Evolutionary conservation across 1,140 invertebrate genomes (phyloP), one percentile per base, ranked within the genome.

Genomic region (Lasioglossum baleicum): DNA sequence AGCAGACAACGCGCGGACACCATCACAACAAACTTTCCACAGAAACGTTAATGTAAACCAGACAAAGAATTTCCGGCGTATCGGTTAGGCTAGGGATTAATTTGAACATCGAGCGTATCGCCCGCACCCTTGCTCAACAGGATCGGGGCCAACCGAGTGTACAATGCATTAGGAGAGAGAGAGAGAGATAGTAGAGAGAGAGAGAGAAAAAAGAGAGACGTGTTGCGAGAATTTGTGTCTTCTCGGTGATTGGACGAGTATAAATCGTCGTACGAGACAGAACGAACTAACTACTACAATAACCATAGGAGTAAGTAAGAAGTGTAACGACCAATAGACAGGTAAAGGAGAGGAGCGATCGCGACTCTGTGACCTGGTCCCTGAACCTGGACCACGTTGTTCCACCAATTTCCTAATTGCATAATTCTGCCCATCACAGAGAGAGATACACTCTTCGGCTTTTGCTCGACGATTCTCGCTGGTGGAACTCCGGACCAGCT

Each of bases 201-300:
- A 26, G 42, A 77, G 51, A 83, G 58, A 81, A 71, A 69, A 78
- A 61, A 35, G 35, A 48, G 44, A 48, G 10, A 71, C 53, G 51
- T 61, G 44, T 80, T 64, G 58, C 31, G 65, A 84, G 44, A 71
- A 70, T 73, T 13, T 68, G 4, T 20, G 22, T 63, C 26, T 48
- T 44, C 15, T 69, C 3, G 31, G 15, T 65, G 58, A 44, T 64
- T 20, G 65, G 65, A 84, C 67, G 69, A 69, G 56, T 64, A 44
- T 58, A 26, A 4, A 26, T 56, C 75, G 60, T 56, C 58, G 88
- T 84, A 90, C 84, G 84, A 89, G 87, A 89, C 84, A 84, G 83
- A 89, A 88, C 78, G 72, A 88, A 88, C 88, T 90, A 90, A 90
- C 89, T 91, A 91, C 90, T 84, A 88, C 83, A 88, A 74, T 90